Percentiles rank a stretch among this genome's conserved stretches.
Conservation (phyloP, 2,888 invertebrate genomes). For the Merodon equestris region DNA sequence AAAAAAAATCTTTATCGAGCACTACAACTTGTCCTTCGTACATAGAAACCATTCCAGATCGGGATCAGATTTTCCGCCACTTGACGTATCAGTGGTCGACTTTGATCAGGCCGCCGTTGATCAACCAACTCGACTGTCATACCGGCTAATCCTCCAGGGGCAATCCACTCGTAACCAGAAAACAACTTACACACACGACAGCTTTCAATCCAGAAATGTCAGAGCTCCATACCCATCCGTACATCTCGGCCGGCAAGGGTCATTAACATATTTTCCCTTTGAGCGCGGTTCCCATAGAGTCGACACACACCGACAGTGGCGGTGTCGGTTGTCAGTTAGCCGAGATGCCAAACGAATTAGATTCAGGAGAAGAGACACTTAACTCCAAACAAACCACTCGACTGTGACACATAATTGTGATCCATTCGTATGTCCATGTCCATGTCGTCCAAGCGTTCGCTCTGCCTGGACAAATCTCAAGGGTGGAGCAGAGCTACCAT, state of each 20-base stretch:
- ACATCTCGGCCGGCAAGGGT: slow-evolving; percentile 29
- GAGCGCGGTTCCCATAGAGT: slow-evolving; percentile 46
- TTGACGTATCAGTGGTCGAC: slow-evolving; percentile 25
- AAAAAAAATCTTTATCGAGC: background rate
- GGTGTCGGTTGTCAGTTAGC: background rate
- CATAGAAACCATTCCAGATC: slow-evolving; percentile 1
- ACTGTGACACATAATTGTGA: slow-evolving; percentile 65
- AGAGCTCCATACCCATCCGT: slow-evolving; percentile 4
- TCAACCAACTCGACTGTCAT: slow-evolving; percentile 48
- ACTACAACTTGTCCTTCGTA: no score
- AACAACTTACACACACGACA: slow-evolving; percentile 41
- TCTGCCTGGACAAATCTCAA: slow-evolving; percentile 23
- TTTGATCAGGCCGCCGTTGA: slow-evolving; percentile 27
- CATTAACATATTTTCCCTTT: slow-evolving; percentile 63
- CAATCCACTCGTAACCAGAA: slow-evolving; percentile 32
- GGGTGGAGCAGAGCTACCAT: slow-evolving; percentile 40
- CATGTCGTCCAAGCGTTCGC: background rate
- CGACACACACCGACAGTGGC: background rate
- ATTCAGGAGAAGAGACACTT: slow-evolving; percentile 53
- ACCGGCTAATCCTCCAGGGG: slow-evolving; percentile 34
- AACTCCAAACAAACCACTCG: slow-evolving; percentile 52
- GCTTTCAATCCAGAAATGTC: slow-evolving; percentile 62
- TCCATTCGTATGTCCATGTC: slow-evolving; percentile 45
- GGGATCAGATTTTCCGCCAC: slow-evolving; percentile 54
- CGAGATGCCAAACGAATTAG: slow-evolving; percentile 50